Evolutionary conservation across 2,797 vertebrate genomes (phyloP).

Genomic region (Acipenser ruthenus): DNA sequence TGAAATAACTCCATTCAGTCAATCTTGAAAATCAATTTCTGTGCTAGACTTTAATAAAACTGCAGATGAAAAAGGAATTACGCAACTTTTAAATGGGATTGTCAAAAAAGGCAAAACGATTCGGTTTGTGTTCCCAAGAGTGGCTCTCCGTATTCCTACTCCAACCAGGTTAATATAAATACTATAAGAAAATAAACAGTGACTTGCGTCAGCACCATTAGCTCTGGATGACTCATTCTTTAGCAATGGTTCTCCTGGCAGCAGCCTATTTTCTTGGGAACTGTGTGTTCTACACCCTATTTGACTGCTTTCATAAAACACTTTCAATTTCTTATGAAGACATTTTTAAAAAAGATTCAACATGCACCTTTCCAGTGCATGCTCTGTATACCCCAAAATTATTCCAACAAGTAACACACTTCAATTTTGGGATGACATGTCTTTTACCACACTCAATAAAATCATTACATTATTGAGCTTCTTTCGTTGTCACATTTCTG

Average conservation of each 20-base stretch:
- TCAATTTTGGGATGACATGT: no score
- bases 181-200: constrained; percentile 16
- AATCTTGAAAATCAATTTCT: no score
- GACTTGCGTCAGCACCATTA: constrained; percentile 29
- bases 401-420: no score
- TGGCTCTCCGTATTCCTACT: background rate
- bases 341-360: no score
- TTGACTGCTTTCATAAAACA: constrained; percentile 25
- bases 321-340: background rate
- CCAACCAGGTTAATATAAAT: constrained; percentile 9
- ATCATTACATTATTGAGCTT: no score
- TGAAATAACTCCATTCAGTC: no score
- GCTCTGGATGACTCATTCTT: constrained; percentile 60
- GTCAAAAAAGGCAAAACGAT: background rate
- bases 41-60: background rate
- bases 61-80: background rate
- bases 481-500: no score
- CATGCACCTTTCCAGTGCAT: no score
- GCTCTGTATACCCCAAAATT: no score
- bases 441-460: no score
- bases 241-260: constrained; percentile 65
- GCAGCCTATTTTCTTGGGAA: constrained; percentile 68
- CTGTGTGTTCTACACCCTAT: constrained; percentile 53
- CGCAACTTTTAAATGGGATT: background rate
- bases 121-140: background rate